Base-by-base conservation (phyloP, 2,113 vertebrate genomes). In the Elephas maximus region DNA sequence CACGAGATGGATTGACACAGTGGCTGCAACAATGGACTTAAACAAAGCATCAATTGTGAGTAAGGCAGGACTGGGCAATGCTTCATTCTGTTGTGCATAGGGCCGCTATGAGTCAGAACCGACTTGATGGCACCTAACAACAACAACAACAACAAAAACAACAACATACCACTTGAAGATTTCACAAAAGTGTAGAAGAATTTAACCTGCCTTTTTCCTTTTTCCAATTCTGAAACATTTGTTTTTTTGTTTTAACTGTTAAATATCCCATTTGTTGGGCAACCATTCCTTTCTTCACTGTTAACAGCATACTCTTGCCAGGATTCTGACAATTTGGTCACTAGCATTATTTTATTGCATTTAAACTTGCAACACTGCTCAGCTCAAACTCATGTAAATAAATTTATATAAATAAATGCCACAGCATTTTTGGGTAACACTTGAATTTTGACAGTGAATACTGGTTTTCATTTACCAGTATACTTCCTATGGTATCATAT, bases 311-410 rank as follows among this genome's bases (percentile, higher is more conserved):
- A 23, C 17, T 89, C 63, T 91, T 87, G 9, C 95, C 28, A 94
- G 28, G 15, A 88, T 85, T 73, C 41, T 89, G 33, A n/a, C 18
- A 77, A 0, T 53, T 95, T 78, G 26, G 62, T 91, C 15, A 60
- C 53, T 77, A 76, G 24, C 65, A 83, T 94, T 95, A 48, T 90
- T 73, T 93, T 97, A 44, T 48, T 94, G 3, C 17, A 15, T 83
- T 95, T 84, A 81, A 90, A 63, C 41, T 73, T 79, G 77, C 0
- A 83, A 45, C 18, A 65, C 0, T 11, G 9, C 81, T 5, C 6
- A 63, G 51, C 5, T 91, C 76, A 96, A 12, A 67, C 60, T 77
- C 93, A 62, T 20, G 30, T 78, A 71, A 92, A 86, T 57, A 15
- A 57, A 57, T 57, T 57, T 57, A 57, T 57, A 57, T 12, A 57